A percentile compares a stretch with the other conserved stretches of the same genome.
Evolutionary conservation across 2,888 invertebrate species (phyloP).

Genomic region (Coremacera marginata): DNA sequence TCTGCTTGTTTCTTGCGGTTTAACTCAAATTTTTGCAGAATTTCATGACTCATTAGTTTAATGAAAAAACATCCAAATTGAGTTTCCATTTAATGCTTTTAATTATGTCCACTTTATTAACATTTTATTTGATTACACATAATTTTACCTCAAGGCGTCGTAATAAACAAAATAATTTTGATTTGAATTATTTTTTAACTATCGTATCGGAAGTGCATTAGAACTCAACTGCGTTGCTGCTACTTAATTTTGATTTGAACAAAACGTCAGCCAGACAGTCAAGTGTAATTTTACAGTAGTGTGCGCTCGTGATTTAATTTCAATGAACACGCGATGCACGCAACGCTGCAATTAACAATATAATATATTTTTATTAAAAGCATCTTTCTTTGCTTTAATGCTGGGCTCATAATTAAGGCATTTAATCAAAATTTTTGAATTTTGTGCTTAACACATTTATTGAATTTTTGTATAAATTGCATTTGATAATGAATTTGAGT

Average conservation of each 20-base stretch:
- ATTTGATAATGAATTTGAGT: neutral
- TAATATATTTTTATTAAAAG: neutral
- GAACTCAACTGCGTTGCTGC: neutral
- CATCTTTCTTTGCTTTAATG: neutral
- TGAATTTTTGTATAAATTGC: neutral
- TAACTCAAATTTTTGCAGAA: neutral
- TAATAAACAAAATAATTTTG: no score
- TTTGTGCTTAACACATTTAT: neutral
- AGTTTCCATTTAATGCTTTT: neutral
- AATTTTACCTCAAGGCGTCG: neutral
- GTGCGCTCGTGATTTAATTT: neutral
- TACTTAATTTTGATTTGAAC: neutral
- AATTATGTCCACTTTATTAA: neutral
- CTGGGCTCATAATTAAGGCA: neutral
- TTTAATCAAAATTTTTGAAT: no score
- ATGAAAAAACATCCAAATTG: neutral
- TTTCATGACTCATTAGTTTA: neutral
- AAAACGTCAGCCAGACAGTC: neutral
- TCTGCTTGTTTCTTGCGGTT: neutral
- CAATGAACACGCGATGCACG: constrained; percentile 29
- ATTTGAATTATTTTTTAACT: neutral
- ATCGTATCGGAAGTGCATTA: neutral
- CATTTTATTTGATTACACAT: neutral
- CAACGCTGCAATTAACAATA: constrained; percentile 14
- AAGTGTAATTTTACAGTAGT: constrained; percentile 7